Evolutionary conservation across 2,888 invertebrate genomes (phyloP).

Genomic region (Hemistola chrysoprasaria): DNA sequence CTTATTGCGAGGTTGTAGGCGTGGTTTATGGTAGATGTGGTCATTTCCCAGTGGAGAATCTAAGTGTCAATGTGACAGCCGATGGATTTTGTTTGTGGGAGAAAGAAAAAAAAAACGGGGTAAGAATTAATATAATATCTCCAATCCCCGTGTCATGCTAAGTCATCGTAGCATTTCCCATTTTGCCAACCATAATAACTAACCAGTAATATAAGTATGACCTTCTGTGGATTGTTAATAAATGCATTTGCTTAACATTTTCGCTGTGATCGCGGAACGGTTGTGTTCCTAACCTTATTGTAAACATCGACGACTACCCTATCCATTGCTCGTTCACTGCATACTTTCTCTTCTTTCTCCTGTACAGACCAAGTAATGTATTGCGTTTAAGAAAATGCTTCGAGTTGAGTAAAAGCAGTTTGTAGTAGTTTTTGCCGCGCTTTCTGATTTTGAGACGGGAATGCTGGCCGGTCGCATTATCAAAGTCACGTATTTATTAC

Average conservation of each 20-base stretch:
- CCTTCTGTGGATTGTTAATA: no score
- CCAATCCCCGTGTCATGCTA: no score
- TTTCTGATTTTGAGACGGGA: slow-evolving; percentile 78
- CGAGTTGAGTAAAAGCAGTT: slow-evolving; percentile 28
- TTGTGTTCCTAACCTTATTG: slow-evolving; percentile 69
- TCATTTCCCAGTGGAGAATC: no score
- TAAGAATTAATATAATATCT: no score
- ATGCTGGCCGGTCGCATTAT: slow-evolving; percentile 45
- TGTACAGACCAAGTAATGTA: slow-evolving; percentile 38
- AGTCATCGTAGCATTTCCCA: no score
- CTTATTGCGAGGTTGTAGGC: no score
- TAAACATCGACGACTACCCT: slow-evolving; percentile 16
- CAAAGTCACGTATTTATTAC: slow-evolving; percentile 75
- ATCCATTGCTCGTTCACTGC: slow-evolving; percentile 34
- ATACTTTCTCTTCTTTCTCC: slow-evolving; percentile 29
- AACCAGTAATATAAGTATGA: no score
- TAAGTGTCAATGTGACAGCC: no score
- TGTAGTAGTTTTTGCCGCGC: slow-evolving; percentile 57
- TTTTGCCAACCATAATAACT: no score
- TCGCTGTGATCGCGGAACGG: slow-evolving; percentile 55
- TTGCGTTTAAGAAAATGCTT: slow-evolving; percentile 8
- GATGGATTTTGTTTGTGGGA: no score
- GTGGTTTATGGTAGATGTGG: no score
- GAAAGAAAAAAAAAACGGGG: no score
- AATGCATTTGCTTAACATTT: slow-evolving; percentile 58